Evolutionary conservation across 2,113 vertebrate species (phyloP).

Genomic region (Dermatemys mawii): DNA sequence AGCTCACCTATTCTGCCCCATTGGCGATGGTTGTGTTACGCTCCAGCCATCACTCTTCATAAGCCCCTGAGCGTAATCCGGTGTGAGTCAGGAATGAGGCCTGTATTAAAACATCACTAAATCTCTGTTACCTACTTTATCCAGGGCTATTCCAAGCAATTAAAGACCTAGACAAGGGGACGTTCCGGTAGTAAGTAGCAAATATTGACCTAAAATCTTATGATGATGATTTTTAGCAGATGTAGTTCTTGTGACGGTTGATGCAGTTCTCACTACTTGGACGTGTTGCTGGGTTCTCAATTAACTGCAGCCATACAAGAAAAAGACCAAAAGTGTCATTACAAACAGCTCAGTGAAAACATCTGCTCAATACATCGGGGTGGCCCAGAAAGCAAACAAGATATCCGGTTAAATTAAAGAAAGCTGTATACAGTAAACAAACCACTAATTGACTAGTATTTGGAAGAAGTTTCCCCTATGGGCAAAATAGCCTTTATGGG

Average conservation of each 20-base stretch:
- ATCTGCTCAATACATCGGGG: not conserved
- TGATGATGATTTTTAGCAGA: not conserved
- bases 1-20: conserved; percentile 77
- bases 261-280: not conserved
- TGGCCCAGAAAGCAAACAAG: not conserved
- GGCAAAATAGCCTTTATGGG: not conserved
- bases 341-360: not conserved
- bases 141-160: conserved; percentile 40
- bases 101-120: conserved; percentile 75
- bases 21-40: conserved; percentile 28
- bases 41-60: not conserved
- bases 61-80: conserved; percentile 22
- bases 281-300: not conserved
- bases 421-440: not conserved
- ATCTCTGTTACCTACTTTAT: conserved; percentile 71
- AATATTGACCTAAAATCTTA: conserved; percentile 1
- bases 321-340: not conserved
- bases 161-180: conserved; percentile 11
- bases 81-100: conserved; percentile 33
- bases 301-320: not conserved
- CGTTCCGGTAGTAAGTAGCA: not conserved
- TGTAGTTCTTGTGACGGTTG: not conserved
- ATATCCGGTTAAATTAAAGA: not conserved
- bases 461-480: conserved; percentile 7
- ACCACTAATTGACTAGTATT: conserved; percentile 31